Percentiles rank a stretch among this genome's conserved stretches.
These are phyloP conservation scores for Carterocephalus palaemon DNA, from an alignment of 2,888 invertebrate species.

Conservation along the genomic window DNA sequence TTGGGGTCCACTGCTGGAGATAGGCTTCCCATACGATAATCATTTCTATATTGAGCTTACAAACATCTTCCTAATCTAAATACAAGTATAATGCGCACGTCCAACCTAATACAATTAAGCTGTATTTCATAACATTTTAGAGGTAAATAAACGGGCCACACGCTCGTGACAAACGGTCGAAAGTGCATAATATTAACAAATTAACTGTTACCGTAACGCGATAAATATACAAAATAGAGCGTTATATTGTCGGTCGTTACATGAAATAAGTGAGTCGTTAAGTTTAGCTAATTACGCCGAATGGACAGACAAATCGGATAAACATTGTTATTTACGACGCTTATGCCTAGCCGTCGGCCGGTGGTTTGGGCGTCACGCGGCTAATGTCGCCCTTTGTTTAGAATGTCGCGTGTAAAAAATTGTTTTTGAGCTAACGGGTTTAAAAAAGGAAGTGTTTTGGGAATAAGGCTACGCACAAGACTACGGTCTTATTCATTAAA, in stretches of 20 bases:
- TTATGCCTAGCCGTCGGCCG: conserved; percentile 32
- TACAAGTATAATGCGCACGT: too few species aligned
- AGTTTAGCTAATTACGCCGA: conserved; percentile 41
- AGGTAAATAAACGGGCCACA: conserved; percentile 21
- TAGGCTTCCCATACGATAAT: too few species aligned
- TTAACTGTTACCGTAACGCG: conserved; percentile 24
- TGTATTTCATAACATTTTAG: conserved; percentile 21
- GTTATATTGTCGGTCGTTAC: conserved; percentile 36
- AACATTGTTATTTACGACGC: conserved; percentile 41
- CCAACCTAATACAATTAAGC: conserved; percentile 13
- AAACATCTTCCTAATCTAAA: not conserved
- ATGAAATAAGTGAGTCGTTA: conserved; percentile 43
- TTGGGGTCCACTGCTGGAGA: too few species aligned
- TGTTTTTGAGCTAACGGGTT: not conserved
- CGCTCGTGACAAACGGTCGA: conserved; percentile 21
- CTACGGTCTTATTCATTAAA: too few species aligned
- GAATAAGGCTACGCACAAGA: too few species aligned
- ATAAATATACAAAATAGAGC: conserved; percentile 25
- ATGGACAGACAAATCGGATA: conserved; percentile 43
- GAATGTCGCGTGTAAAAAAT: conserved; percentile 13
- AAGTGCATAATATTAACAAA: conserved; percentile 26
- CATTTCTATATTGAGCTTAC: too few species aligned
- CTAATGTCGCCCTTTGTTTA: conserved; percentile 26
- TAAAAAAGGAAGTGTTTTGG: not conserved
- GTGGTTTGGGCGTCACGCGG: conserved; percentile 26